Evolutionary conservation across 2,888 invertebrate species (phyloP).

Genomic region (Incurvaria masculella): DNA sequence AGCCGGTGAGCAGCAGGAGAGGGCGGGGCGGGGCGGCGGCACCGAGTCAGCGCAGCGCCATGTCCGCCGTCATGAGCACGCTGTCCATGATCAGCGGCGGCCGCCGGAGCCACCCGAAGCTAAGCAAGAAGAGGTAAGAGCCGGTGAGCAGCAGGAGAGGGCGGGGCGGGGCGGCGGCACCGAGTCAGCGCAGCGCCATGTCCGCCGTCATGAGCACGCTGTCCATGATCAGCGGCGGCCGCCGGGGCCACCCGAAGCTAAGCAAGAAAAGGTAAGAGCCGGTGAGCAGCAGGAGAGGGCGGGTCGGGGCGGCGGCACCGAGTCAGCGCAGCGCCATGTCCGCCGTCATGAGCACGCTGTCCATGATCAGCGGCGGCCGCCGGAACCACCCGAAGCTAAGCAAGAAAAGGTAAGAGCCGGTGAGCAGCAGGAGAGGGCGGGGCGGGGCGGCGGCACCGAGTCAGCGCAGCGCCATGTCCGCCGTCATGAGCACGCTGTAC

Average conservation of each 20-base stretch:
- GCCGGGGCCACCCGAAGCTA: slow-evolving; percentile 46
- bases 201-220: slow-evolving; percentile 53
- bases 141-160: too few species aligned
- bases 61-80: slow-evolving; percentile 54
- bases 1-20: too few species aligned
- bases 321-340: slow-evolving; percentile 36
- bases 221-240: slow-evolving; percentile 50
- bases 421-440: too few species aligned
- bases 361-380: slow-evolving; percentile 50
- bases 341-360: slow-evolving; percentile 52
- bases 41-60: too few species aligned
- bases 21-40: too few species aligned
- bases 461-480: too few species aligned
- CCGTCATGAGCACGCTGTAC: too few species aligned
- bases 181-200: slow-evolving; percentile 30
- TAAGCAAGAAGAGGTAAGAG: slow-evolving; percentile 33
- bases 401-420: slow-evolving; percentile 32
- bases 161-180: too few species aligned
- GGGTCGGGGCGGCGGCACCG: too few species aligned
- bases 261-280: slow-evolving; percentile 32
- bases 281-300: too few species aligned
- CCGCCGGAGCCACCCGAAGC: slow-evolving; percentile 45
- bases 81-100: slow-evolving; percentile 53
- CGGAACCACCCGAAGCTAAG: slow-evolving; percentile 45
- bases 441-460: too few species aligned